These are phyloP conservation scores for Poeciliopsis gracilis DNA, from an alignment of 2,797 vertebrate species.

Conservation along the genomic window DNA sequence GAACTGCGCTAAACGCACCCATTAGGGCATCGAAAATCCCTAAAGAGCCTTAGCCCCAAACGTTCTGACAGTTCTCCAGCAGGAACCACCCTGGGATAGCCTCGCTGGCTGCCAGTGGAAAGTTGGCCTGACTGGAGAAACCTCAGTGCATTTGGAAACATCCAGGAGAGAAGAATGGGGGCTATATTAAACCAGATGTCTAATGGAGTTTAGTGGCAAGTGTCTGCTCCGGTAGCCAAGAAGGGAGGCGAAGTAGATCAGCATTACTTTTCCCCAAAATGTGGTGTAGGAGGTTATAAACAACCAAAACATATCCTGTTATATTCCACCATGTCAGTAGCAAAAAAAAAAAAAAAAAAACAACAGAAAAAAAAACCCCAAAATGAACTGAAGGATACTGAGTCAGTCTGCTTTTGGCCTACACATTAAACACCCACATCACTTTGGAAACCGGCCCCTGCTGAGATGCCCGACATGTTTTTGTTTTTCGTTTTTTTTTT, in stretches of 20 bases:
- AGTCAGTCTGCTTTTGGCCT: slow-evolving; percentile 55
- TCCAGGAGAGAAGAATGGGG: slow-evolving; percentile 80
- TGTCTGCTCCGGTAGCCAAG: slow-evolving; percentile 80
- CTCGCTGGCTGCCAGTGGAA: slow-evolving; percentile 86
- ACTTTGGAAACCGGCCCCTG: slow-evolving; percentile 52
- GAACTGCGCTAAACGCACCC: slow-evolving; percentile 65
- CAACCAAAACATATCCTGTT: slow-evolving; percentile 16
- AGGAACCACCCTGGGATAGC: slow-evolving; percentile 87
- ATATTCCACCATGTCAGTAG: slow-evolving; percentile 8
- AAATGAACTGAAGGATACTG: slow-evolving; percentile 36
- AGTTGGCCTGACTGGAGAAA: slow-evolving; percentile 87
- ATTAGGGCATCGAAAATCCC: slow-evolving; percentile 69
- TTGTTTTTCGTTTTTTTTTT: slow-evolving; percentile 37
- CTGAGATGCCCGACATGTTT: slow-evolving; percentile 32
- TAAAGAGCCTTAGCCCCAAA: slow-evolving; percentile 73
- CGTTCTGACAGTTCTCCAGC: slow-evolving; percentile 79
- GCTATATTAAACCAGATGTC: slow-evolving; percentile 87
- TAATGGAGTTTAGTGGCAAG: slow-evolving; percentile 87
- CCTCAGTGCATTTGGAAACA: slow-evolving; percentile 86
- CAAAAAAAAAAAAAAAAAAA: slow-evolving; percentile 24
- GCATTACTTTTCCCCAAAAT: slow-evolving; percentile 27
- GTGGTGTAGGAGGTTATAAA: slow-evolving; percentile 53
- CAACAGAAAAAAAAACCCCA: neutral
- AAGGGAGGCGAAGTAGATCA: slow-evolving; percentile 40
- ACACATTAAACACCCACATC: slow-evolving; percentile 64